Evolutionary conservation across 1,140 invertebrate genomes (phyloP).

Genomic region (Brachionus manjavacas): DNA sequence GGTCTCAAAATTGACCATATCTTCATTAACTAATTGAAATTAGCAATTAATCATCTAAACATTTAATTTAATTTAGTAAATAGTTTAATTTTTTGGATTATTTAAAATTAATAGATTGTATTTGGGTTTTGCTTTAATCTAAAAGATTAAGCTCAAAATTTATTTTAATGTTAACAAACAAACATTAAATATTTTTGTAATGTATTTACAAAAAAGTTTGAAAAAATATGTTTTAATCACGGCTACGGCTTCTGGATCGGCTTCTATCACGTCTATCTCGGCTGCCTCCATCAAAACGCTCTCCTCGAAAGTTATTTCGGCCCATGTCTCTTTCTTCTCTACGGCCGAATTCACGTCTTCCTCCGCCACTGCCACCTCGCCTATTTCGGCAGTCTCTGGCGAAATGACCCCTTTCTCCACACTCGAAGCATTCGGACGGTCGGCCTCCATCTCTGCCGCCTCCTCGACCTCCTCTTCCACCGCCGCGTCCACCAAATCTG

Average conservation of each 20-base stretch:
- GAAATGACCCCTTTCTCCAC: constrained; percentile 36
- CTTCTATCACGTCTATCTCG: not conserved
- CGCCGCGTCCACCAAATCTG: not conserved
- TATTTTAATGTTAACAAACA: not conserved
- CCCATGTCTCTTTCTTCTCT: constrained; percentile 32
- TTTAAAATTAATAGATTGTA: too few relatives aligned
- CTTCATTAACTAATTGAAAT: too few relatives aligned
- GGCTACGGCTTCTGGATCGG: constrained; percentile 22
- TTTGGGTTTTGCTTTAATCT: not conserved
- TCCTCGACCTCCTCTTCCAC: not conserved
- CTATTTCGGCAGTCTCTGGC: constrained; percentile 39
- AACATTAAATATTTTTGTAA: not conserved
- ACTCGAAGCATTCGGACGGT: constrained; percentile 33
- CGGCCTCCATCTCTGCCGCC: constrained; percentile 8
- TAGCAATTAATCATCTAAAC: too few relatives aligned
- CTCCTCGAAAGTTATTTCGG: not conserved
- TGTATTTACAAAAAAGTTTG: not conserved
- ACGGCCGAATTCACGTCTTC: not conserved
- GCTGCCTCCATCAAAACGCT: not conserved
- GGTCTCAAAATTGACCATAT: too few relatives aligned
- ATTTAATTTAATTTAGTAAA: too few relatives aligned
- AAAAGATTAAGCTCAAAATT: not conserved
- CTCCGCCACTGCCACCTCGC: not conserved
- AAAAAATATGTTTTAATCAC: not conserved
- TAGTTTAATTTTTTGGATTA: too few relatives aligned